Evolutionary conservation across 1,140 invertebrate species (phyloP), one percentile per base, ranked within the genome.

Genomic region (Leptopilina clavipes): DNA sequence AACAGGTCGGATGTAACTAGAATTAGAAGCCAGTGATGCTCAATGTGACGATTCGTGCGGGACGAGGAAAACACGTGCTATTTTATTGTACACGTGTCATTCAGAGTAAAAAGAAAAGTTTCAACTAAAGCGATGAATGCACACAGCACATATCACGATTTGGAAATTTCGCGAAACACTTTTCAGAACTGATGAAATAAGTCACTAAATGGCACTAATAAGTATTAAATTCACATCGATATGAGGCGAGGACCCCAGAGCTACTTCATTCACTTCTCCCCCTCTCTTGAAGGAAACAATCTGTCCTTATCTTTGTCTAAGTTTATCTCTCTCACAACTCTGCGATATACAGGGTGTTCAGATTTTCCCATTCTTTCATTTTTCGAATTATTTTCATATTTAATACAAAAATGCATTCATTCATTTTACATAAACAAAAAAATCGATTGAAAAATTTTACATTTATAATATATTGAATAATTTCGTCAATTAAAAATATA

Each of bases 191-290:
- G n/a, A 80, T 59, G 59, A 79, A 78, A 76, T 52, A 82, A 77
- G 78, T 31, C 25, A 31, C 25, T 31, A 31, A 31, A 31, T 31
- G 25, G 25, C 1, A 31, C 25, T 76, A 79, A 75, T 78, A 73
- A 25, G n/a, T 77, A 79, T 77, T 80, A 70, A 82, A 78, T 82
- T 79, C 76, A 76, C 65, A 74, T 73, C 75, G 74, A 79, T 73
- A 76, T 52, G 75, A 73, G n/a, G 5, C 25, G 25, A 31, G 72
- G 77, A 74, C 76, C 79, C 78, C 78, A 75, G n/a, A n/a, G 45
- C 12, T 7, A 77, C 80, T 78, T 82, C 78, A 78, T 79, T 77
- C 80, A 78, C 73, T 81, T 80, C 79, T 81, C 80, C 80, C 80
- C 76, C 80, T 78, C 77, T 79, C 25, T 14, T 11, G 25, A 25